phyloP scores from a whole-genome alignment of 2,888 invertebrate genomes.

The Drosophila flavopinicola region DNA sequence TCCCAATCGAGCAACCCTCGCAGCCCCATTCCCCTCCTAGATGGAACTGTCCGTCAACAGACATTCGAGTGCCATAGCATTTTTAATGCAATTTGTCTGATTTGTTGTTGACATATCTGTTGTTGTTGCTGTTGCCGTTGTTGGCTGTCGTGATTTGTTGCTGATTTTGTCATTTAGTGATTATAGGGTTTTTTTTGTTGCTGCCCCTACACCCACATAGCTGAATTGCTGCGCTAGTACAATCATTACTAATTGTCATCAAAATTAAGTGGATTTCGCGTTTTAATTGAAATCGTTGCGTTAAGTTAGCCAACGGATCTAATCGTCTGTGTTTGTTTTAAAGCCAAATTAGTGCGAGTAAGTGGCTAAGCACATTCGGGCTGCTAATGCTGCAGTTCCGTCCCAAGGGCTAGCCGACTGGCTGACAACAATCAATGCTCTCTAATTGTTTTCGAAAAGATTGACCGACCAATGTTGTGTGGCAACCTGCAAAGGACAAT shows the following conservation, averaged over 20 bases:
- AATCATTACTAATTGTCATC: constrained; percentile 74
- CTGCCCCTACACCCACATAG: constrained; percentile 2
- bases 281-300: constrained; percentile 71
- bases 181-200: constrained; percentile 46
- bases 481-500: constrained; percentile 22
- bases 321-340: constrained; percentile 44
- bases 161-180: constrained; percentile 79
- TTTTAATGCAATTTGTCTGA: constrained; percentile 80
- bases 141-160: constrained; percentile 75
- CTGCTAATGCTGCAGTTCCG: constrained; percentile 1
- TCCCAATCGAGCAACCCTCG: constrained; percentile 7
- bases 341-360: constrained; percentile 56
- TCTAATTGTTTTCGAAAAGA: constrained; percentile 61
- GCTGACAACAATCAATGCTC: constrained; percentile 49
- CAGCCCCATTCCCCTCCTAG: constrained; percentile 6
- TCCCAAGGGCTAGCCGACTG: background rate
- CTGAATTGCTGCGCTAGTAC: constrained; percentile 41
- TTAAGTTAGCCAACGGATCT: constrained; percentile 14
- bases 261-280: constrained; percentile 75
- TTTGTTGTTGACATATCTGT: constrained; percentile 76
- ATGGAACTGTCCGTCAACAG: constrained; percentile 62
- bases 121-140: constrained; percentile 31
- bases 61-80: constrained; percentile 73
- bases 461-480: constrained; percentile 25
- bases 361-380: constrained; percentile 15